Base-by-base conservation (phyloP, 1,140 invertebrate species). In the Bacillus rossius region DNA sequence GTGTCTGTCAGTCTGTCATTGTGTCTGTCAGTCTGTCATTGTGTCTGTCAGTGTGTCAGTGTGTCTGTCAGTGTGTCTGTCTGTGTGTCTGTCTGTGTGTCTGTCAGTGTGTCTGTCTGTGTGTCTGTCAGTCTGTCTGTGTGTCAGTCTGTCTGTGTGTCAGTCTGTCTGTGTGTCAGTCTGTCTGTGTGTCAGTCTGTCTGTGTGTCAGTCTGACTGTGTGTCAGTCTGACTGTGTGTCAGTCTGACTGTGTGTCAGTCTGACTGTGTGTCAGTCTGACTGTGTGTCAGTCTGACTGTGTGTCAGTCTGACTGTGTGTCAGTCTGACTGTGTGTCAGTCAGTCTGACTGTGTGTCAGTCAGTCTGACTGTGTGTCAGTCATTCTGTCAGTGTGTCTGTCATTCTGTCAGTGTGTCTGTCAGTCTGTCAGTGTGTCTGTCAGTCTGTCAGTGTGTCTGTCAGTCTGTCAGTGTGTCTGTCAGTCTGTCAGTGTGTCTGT, bases 61-160 rank as follows among this genome's bases (percentile, higher is more conserved):
- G 61, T 65, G 62, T 67, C 64, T 62, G 64, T 65, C 64, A 64
- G 65, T 65, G 56, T 64, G 65, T 67, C 64, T 65, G 64, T 67
- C 61, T 62, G 56, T 57, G 59, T 64, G 65, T 48, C 53, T 60
- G 60, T 59, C 47, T 25, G 25, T 52, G 40, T 61, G 57, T 64
- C 61, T 65, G 61, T 67, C 43, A 60, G 57, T 67, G 55, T 13
- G 60, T 66, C 67, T 47, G 69, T 67, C 69, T 47, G 69, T 67
- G 68, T 72, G 61, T 49, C 50, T 74, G 60, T 65, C 60, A 56
- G 43, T 67, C 59, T 65, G 61, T 65, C 50, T 65, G 51, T 68
- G 42, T 62, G 58, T 67, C 38, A 65, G 58, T 64, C 56, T 66
- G 41, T 57, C 53, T 61, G 42, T 67, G 53, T 64, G 52, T 66